phyloP scores from a whole-genome alignment of 1,140 invertebrate genomes.

The Brachionus calyciflorus region DNA sequence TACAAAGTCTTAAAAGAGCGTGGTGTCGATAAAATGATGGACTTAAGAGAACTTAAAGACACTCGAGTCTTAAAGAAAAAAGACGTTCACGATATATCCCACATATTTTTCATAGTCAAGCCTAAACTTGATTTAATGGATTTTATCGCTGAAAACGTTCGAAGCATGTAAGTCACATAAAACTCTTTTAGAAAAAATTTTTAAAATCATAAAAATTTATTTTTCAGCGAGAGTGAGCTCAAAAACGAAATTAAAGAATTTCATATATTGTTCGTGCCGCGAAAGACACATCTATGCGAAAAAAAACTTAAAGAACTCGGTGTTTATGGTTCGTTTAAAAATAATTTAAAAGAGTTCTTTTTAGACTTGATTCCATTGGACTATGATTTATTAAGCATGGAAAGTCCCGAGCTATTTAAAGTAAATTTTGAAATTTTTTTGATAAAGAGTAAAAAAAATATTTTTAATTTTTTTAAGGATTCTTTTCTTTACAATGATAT shows the following conservation, averaged over 20 bases:
- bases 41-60: slow-evolving; percentile 31
- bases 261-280: slow-evolving; percentile 79
- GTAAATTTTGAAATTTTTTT: too few species aligned
- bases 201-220: neutral
- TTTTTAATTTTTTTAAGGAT: slow-evolving; percentile 65
- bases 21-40: slow-evolving; percentile 43
- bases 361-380: slow-evolving; percentile 87
- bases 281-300: slow-evolving; percentile 79
- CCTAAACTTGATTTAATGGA: slow-evolving; percentile 80
- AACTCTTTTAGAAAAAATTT: slow-evolving; percentile 55
- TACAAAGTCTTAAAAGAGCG: slow-evolving; percentile 69
- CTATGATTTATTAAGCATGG: slow-evolving; percentile 86
- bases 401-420: slow-evolving; percentile 74
- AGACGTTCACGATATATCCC: slow-evolving; percentile 65
- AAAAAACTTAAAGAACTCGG: slow-evolving; percentile 74
- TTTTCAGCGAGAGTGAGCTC: slow-evolving; percentile 59
- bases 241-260: slow-evolving; percentile 62
- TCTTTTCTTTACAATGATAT: slow-evolving; percentile 81
- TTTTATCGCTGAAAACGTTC: slow-evolving; percentile 76
- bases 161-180: slow-evolving; percentile 58
- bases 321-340: slow-evolving; percentile 72
- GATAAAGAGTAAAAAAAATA: slow-evolving; percentile 49
- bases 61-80: slow-evolving; percentile 47
- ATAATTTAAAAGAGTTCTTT: slow-evolving; percentile 75
- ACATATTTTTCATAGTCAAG: slow-evolving; percentile 83